Conservation (phyloP, 2,888 invertebrate genomes). For the Alloscopus bannaensis region DNA sequence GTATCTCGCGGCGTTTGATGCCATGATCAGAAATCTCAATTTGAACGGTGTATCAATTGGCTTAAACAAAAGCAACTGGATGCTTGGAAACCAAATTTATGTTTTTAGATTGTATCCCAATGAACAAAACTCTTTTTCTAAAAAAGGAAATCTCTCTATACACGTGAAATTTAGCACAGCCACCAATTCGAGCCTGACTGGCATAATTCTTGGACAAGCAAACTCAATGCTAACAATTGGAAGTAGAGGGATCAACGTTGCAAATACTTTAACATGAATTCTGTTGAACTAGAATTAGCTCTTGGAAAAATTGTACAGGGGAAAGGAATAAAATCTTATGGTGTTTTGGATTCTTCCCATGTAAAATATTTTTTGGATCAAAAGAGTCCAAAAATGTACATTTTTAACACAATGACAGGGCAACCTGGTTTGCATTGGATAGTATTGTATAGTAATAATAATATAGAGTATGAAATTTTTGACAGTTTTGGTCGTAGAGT, state of each 20-base stretch:
- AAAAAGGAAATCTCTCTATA: constrained; percentile 1
- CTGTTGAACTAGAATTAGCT: constrained; percentile 8
- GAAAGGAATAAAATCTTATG: not conserved
- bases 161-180: constrained; percentile 5
- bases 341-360: not conserved
- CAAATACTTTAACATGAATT: constrained; percentile 12
- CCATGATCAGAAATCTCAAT: constrained; percentile 7
- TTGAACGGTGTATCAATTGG: not conserved
- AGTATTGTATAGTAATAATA: constrained; percentile 4
- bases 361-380: not conserved
- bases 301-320: not conserved
- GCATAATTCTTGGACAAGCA: not conserved
- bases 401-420: not conserved
- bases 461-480: constrained; percentile 15
- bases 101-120: constrained; percentile 1
- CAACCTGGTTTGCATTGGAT: constrained; percentile 25
- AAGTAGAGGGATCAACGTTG: not conserved
- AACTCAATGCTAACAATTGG: not conserved
- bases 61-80: constrained; percentile 1
- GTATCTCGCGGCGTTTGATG: not conserved
- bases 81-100: constrained; percentile 6
- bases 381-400: constrained; percentile 10
- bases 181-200: not conserved
- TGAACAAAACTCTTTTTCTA: not conserved
- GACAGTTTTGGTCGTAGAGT: constrained; percentile 3